Base-by-base conservation (phyloP, 2,113 vertebrate species). In the Jaculus jaculus region DNA sequence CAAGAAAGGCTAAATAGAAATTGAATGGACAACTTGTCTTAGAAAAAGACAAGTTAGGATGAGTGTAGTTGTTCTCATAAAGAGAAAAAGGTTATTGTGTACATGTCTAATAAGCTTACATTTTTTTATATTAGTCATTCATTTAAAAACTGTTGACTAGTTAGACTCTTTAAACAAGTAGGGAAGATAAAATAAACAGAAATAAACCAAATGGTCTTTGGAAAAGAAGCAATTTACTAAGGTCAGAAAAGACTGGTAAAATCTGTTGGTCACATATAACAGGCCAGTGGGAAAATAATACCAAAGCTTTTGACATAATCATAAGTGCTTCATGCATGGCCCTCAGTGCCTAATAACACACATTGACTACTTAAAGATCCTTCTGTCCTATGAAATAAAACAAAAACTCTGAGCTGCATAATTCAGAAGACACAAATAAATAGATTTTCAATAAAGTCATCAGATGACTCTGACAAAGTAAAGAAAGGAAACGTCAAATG, bases 81-180 rank as follows among this genome's bases (percentile, higher is more conserved):
- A 65, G 60, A 92, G 7, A 77, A 32, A 11, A 89, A 72, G 7
- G 32, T 66, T 1, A 2, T 68, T 77, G 39, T 60, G 2, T 26
- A 7, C 20, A 73, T 23, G 5, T 68, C 58, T 91, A 7, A 82
- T 39, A 63, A 74, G 78, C 71, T 92, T 78, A n/a, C 58, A 61
- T 89, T 86, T 74, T 30, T 75, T 23, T 72, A 78, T 63, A 47
- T 85, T 74, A 92, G 69, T 87, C 34, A 84, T 58, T 26, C 8
- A 51, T 89, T 86, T 83, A n/a, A 84, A 94, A 91, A 61, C 8
- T 66, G 78, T 13, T 88, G 34, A 58, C 16, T 60, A 81, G 9
- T 69, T 30, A 32, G 84, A 94, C n/a, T 86, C 32, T 95, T 87
- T 89, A 24, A 24, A 82, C 60, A 88, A 89, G 7, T 11, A 96